Percentiles rank a stretch among this genome's conserved stretches.
Evolutionary conservation across 2,888 invertebrate genomes (phyloP).

Genomic region (Aspidiotus rigidus): DNA sequence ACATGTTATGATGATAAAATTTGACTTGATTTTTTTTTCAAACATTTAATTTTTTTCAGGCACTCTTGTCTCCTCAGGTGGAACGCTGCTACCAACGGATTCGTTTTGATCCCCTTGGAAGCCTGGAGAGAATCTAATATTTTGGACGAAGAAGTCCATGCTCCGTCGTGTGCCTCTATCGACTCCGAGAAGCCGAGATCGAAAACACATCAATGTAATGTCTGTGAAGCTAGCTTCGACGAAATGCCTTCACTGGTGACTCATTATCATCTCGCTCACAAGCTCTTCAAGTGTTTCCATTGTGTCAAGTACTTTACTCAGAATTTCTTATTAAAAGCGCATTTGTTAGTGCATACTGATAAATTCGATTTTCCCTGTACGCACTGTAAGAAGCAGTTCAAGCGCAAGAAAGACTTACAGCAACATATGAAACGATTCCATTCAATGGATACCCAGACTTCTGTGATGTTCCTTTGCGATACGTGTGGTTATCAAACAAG

Average conservation of each 20-base stretch:
- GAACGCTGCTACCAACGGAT: too few relatives aligned
- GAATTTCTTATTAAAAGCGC: conserved; percentile 8
- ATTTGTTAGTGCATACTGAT: conserved; percentile 16
- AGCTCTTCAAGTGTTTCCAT: conserved; percentile 22
- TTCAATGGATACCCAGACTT: not conserved
- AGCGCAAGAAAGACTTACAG: conserved; percentile 17
- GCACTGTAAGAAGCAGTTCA: conserved; percentile 16
- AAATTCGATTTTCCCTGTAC: conserved; percentile 11
- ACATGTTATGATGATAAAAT: too few relatives aligned
- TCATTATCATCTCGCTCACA: conserved; percentile 21
- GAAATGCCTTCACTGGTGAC: conserved; percentile 14
- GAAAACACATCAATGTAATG: conserved; percentile 4
- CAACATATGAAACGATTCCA: conserved; percentile 20
- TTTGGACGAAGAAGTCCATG: too few relatives aligned
- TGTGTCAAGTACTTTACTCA: conserved; percentile 14
- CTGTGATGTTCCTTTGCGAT: conserved; percentile 14
- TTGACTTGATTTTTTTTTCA: too few relatives aligned
- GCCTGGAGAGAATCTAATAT: too few relatives aligned
- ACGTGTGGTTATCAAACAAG: conserved; percentile 20
- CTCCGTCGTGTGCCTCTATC: too few relatives aligned
- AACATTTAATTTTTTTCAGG: too few relatives aligned
- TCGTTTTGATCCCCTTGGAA: too few relatives aligned
- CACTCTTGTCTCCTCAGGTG: too few relatives aligned
- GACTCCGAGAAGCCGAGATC: not conserved
- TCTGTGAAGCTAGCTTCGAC: conserved; percentile 14